phyloP scores from a whole-genome alignment of 1,140 invertebrate species.

The silkworm (Bombyx mori) region DNA sequence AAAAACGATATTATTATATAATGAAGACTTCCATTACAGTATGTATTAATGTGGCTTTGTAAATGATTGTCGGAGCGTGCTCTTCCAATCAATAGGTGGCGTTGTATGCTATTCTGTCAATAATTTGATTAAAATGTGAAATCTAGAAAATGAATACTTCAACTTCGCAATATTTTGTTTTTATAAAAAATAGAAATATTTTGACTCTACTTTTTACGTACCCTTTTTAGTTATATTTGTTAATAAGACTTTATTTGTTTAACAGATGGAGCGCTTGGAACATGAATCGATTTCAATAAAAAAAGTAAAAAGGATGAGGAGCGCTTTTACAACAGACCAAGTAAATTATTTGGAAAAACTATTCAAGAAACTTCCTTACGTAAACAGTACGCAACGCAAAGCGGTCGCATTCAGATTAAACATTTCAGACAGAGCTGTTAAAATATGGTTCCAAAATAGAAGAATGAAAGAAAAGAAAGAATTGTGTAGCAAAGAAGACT shows the following conservation, averaged over 20 bases:
- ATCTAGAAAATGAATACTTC: background rate
- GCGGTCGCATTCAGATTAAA: slow-evolving; percentile 80
- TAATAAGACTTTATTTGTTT: background rate
- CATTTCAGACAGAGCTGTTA: slow-evolving; percentile 88
- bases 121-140: background rate
- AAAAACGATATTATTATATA: no score
- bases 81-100: no score
- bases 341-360: slow-evolving; percentile 41
- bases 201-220: background rate
- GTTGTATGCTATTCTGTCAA: background rate
- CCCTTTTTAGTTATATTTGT: background rate
- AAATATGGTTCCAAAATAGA: slow-evolving; percentile 93
- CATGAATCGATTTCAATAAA: slow-evolving; percentile 7
- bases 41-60: no score
- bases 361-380: slow-evolving; percentile 42
- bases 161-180: background rate
- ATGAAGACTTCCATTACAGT: no score
- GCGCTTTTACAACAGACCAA: slow-evolving; percentile 52
- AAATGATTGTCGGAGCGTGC: no score
- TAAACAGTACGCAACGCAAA: slow-evolving; percentile 76
- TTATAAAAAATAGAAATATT: background rate
- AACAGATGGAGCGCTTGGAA: background rate
- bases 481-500: slow-evolving; percentile 14
- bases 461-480: slow-evolving; percentile 81
- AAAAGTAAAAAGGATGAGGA: slow-evolving; percentile 42